Evolutionary conservation across 1,140 invertebrate species (phyloP).

Genomic region (Aphaenogaster floridana): DNA sequence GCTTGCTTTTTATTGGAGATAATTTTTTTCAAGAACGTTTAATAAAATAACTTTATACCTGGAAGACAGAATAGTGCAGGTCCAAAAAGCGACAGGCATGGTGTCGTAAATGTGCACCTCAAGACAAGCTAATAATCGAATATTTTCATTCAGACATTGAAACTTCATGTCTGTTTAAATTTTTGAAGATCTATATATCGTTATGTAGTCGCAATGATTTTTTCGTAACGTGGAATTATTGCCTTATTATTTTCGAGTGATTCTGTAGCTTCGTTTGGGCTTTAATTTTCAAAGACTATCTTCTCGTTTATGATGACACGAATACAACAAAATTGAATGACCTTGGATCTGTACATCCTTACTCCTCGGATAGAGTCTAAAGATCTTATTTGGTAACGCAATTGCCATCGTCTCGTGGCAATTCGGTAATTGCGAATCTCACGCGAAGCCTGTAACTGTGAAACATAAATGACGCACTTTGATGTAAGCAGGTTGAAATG

Average conservation of each 20-base stretch:
- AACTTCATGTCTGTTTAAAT: not conserved
- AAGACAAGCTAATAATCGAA: not conserved
- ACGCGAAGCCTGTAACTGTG: not conserved
- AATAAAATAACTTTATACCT: slow-evolving; percentile 27
- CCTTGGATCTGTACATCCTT: not conserved
- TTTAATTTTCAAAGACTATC: slow-evolving; percentile 5
- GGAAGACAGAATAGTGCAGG: not conserved
- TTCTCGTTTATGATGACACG: not conserved
- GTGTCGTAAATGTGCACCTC: not conserved
- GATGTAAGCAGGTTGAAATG: slow-evolving; percentile 43
- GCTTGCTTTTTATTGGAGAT: not conserved
- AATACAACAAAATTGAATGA: not conserved
- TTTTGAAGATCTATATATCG: not conserved
- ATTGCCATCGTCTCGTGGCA: not conserved
- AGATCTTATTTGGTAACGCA: not conserved
- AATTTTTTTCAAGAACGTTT: not conserved
- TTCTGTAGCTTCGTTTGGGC: not conserved
- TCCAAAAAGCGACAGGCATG: not conserved
- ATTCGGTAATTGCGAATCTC: slow-evolving; percentile 17
- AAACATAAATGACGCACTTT: slow-evolving; percentile 34
- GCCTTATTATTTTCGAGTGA: not conserved
- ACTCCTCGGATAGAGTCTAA: not conserved
- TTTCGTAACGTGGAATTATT: not conserved
- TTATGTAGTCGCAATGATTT: not conserved
- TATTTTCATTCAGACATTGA: not conserved